Conservation (phyloP, 2,797 vertebrate species). For the Iguana delicatissima region DNA sequence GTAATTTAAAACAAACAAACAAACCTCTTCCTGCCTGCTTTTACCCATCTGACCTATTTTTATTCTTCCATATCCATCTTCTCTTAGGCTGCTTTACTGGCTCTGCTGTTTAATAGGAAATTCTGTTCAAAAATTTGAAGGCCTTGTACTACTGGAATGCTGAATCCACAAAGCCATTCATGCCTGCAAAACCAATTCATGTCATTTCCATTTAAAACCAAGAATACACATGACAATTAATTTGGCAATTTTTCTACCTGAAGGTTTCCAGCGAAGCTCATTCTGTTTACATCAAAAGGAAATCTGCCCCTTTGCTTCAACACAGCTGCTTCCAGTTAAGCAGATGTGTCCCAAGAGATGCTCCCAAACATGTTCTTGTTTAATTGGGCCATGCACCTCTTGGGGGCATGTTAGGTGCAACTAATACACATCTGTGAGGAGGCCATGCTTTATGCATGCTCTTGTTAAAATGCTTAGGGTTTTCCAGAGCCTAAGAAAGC, state of each 20-base stretch:
- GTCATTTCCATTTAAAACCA: slow-evolving; percentile 41
- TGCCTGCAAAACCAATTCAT: slow-evolving; percentile 44
- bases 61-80: background rate
- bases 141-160: background rate
- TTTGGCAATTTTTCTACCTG: slow-evolving; percentile 50
- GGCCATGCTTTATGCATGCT: background rate
- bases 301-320: slow-evolving; percentile 47
- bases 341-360: slow-evolving; percentile 61
- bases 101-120: slow-evolving; percentile 28
- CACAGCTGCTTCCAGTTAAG: slow-evolving; percentile 51
- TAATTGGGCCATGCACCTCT: slow-evolving; percentile 58
- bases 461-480: slow-evolving; percentile 30
- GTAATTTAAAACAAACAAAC: accelerated
- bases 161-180: slow-evolving; percentile 30
- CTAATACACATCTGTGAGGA: slow-evolving; percentile 54
- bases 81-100: slow-evolving; percentile 10
- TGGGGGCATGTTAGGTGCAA: slow-evolving; percentile 52
- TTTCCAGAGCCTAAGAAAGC: background rate
- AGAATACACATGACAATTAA: slow-evolving; percentile 46
- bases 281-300: slow-evolving; percentile 50
- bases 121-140: slow-evolving; percentile 44
- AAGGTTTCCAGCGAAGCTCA: slow-evolving; percentile 49
- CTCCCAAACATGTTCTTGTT: slow-evolving; percentile 40
- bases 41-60: slow-evolving; percentile 31
- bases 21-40: background rate